These are phyloP conservation scores for Florisuga fusca DNA, from an alignment of 2,797 vertebrate genomes.

Conservation along the genomic window DNA sequence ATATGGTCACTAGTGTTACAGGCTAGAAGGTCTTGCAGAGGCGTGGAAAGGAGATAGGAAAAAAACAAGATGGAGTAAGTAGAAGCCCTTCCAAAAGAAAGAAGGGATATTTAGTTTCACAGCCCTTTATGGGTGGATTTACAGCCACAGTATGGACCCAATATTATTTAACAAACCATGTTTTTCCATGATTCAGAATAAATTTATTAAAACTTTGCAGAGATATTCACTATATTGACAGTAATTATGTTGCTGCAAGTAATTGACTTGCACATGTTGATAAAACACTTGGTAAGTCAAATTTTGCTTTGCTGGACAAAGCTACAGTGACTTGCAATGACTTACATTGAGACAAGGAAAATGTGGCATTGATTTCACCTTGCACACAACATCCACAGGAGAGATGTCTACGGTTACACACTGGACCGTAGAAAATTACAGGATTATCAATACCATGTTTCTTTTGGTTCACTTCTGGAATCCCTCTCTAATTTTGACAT, in stretches of 20 bases:
- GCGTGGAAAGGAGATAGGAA: not conserved
- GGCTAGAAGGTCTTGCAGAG: not conserved
- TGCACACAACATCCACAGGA: not conserved
- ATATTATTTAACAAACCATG: not conserved
- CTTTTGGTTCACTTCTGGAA: constrained; percentile 9
- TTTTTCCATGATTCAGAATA: not conserved
- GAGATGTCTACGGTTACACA: not conserved
- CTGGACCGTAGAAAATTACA: not conserved
- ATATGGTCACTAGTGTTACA: not conserved
- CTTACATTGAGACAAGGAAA: not conserved
- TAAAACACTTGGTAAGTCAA: not conserved
- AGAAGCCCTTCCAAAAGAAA: not conserved
- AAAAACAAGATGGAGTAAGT: not conserved
- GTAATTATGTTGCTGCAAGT: not conserved
- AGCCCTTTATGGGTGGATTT: not conserved
- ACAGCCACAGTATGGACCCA: not conserved
- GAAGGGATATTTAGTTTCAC: not conserved
- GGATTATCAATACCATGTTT: constrained; percentile 52
- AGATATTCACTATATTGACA: not conserved
- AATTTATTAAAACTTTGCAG: not conserved
- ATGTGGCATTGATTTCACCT: constrained; percentile 50
- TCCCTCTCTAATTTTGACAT: constrained; percentile 7
- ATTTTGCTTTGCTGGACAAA: not conserved
- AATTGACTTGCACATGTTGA: not conserved
- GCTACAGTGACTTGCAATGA: not conserved